A percentile compares a stretch with the other conserved stretches of the same genome.
Conservation (phyloP, 2,113 vertebrate genomes). For the Cebus imitator region DNA sequence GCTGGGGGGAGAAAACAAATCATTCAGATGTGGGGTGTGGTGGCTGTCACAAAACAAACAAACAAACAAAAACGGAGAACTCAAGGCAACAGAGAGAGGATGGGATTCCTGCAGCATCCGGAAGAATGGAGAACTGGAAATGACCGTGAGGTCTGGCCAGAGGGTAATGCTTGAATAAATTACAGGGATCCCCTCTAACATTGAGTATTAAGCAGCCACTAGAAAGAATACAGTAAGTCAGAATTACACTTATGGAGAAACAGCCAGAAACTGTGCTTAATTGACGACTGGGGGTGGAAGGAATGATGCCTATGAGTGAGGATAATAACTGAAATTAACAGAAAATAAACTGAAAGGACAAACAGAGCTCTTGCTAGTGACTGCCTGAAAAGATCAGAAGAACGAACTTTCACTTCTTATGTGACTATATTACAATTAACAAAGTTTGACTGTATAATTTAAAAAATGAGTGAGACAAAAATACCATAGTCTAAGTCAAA, state of each 20-base stretch:
- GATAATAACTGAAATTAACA: not conserved
- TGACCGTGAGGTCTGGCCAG: not conserved
- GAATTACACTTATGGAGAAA: not conserved
- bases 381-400: not conserved
- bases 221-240: not conserved
- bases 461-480: not conserved
- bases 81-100: accelerated
- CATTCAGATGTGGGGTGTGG: accelerated
- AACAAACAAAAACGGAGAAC: not conserved
- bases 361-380: not conserved
- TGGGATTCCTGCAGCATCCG: accelerated
- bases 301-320: accelerated
- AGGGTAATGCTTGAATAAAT: accelerated
- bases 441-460: not conserved
- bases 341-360: not conserved
- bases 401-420: not conserved
- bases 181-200: not conserved
- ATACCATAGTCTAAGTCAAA: not conserved
- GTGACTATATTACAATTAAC: not conserved
- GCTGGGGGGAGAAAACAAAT: constrained; percentile 80
- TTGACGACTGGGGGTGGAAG: accelerated
- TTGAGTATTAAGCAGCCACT: not conserved
- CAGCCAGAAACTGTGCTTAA: not conserved
- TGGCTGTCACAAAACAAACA: too few species aligned
- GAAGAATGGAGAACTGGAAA: accelerated